Evolutionary conservation across 2,113 vertebrate species (phyloP), one percentile per base, ranked within the genome.

Genomic region (Anarrhichthys ocellatus): DNA sequence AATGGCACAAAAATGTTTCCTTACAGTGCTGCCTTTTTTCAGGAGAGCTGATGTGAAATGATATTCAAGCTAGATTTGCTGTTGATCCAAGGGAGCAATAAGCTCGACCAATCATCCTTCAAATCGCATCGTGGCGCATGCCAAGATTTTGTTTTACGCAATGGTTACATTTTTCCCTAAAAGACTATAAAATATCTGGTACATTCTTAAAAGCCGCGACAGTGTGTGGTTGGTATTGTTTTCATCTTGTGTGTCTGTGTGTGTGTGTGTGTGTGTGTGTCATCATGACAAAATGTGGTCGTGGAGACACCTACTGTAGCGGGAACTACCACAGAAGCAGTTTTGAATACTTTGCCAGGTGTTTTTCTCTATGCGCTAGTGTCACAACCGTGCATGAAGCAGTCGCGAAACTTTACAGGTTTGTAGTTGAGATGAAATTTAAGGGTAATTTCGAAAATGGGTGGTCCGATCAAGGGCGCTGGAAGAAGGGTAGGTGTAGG

Each of bases 21-120:
- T 77, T 63, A 67, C 69, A 72, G 29, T 56, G 59, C 63, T 32
- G 73, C 68, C 52, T 73, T 73, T 90, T 88, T 88, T 66, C 24
- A 67, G 44, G 61, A 70, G 14, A 34, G 36, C 73, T 64, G 66
- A 76, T 56, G 73, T 81, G 68, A 84, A 81, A 69, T 63, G 83
- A 91, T 84, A 86, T 82, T 85, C 66, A 84, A 71, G 77, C 56
- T 73, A 68, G 65, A 84, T 83, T 78, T 81, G 64, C 64, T 90
- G 88, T 91, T 91, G 88, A 88, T 91, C 73, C 84, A 90, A 89
- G 84, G 52, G 38, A 67, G 85, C 70, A 91, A 91, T 92, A 90
- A 90, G 87, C 72, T 76, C 56, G 5, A 81, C 83, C 85, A 83
- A 84, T 88, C 81, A 81, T 82, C 79, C 80, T 81, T 86, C 76